Percentiles rank a stretch among this genome's conserved stretches.
These are phyloP conservation scores for Leucosticte australis DNA, from an alignment of 2,113 vertebrate species.

Conservation along the genomic window DNA sequence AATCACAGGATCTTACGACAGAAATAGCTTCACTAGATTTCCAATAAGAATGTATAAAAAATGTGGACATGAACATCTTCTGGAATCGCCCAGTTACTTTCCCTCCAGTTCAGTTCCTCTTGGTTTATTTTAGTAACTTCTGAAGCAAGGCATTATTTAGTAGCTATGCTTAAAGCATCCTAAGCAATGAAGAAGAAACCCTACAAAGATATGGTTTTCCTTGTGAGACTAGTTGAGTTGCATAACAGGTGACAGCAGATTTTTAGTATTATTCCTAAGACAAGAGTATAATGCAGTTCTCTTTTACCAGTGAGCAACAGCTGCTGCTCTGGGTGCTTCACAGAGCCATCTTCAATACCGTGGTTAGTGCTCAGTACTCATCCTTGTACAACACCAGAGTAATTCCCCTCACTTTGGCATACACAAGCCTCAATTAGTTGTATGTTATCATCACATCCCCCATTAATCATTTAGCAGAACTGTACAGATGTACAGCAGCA, in stretches of 20 bases:
- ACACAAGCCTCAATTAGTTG: constrained; percentile 10
- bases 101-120: not conserved
- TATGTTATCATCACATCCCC: constrained; percentile 19
- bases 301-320: not conserved
- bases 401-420: not conserved
- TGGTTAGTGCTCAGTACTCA: not conserved
- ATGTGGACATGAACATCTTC: not conserved
- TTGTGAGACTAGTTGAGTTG: not conserved
- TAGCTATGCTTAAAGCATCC: not conserved
- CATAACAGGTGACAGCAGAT: not conserved
- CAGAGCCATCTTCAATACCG: not conserved
- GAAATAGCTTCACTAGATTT: not conserved
- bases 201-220: not conserved
- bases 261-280: not conserved
- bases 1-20: not conserved
- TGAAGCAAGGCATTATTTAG: not conserved
- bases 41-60: not conserved
- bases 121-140: not conserved
- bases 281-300: not conserved
- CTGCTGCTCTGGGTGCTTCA: not conserved
- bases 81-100: not conserved
- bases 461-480: constrained; percentile 43
- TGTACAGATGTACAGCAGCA: not conserved
- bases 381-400: not conserved
- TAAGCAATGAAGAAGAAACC: not conserved